These are phyloP conservation scores for Galago senegalensis DNA, from an alignment of 2,797 vertebrate species.

Conservation along the genomic window DNA sequence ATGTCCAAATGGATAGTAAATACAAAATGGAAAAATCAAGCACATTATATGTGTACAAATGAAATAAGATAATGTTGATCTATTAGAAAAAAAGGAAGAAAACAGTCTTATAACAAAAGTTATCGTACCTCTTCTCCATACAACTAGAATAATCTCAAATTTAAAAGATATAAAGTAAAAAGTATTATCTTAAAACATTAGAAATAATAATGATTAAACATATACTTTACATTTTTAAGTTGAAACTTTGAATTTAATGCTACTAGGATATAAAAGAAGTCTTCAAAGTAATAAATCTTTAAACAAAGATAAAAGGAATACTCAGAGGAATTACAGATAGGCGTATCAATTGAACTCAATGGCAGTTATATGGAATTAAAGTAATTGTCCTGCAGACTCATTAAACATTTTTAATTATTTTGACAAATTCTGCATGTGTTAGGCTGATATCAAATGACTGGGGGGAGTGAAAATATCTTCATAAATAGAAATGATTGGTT, in stretches of 20 bases:
- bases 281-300: conserved; percentile 43
- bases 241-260: conserved; percentile 20
- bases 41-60: background rate
- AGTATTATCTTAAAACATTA: conserved; percentile 2
- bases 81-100: background rate
- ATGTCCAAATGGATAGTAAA: background rate
- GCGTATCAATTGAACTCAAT: conserved; percentile 12
- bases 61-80: background rate
- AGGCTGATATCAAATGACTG: conserved; percentile 46
- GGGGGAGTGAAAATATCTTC: background rate
- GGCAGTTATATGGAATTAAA: conserved; percentile 43
- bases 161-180: conserved; percentile 31
- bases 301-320: conserved; percentile 22
- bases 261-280: background rate
- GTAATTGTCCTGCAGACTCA: conserved; percentile 55
- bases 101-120: background rate
- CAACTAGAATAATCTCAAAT: background rate
- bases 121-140: background rate
- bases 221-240: background rate
- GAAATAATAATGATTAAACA: background rate
- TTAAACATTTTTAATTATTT: conserved; percentile 78
- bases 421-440: conserved; percentile 65
- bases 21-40: background rate
- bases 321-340: background rate
- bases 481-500: conserved; percentile 73